Conservation (phyloP, 1,140 invertebrate species). For the Heterodera schachtii region DNA sequence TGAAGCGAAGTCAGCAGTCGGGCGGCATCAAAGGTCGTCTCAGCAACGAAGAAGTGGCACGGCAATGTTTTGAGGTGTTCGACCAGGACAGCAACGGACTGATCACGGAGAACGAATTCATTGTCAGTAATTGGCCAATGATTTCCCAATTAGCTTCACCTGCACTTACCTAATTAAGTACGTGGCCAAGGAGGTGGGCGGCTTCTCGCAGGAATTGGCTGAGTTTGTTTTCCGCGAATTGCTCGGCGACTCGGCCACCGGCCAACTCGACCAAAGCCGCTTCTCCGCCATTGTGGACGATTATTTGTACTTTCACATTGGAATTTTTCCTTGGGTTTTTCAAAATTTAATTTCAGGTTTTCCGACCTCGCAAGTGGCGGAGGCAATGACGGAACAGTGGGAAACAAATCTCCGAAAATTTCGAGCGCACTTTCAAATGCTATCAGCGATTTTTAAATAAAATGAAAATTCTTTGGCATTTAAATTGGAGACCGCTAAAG, state of each 20-base stretch:
- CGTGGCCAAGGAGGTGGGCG: constrained; percentile 63
- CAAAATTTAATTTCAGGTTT: constrained; percentile 26
- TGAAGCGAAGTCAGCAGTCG: constrained; percentile 61
- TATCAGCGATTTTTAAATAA: neutral
- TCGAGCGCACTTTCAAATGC: neutral
- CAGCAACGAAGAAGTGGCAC: constrained; percentile 62
- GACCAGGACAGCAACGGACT: constrained; percentile 64
- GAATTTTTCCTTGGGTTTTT: neutral
- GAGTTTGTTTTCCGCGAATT: constrained; percentile 63
- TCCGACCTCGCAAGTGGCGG: constrained; percentile 30
- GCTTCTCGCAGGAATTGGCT: constrained; percentile 60
- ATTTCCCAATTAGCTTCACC: too few species aligned
- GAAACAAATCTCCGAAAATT: neutral
- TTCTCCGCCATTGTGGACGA: constrained; percentile 65
- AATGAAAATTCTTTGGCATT: neutral
- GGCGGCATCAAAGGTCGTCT: constrained; percentile 33
- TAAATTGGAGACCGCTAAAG: too few species aligned
- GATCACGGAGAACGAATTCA: constrained; percentile 64
- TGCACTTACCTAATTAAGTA: constrained; percentile 49
- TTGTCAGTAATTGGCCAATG: constrained; percentile 35
- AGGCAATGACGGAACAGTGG: neutral
- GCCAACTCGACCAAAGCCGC: constrained; percentile 57
- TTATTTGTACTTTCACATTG: constrained; percentile 33
- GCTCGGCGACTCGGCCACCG: constrained; percentile 58
- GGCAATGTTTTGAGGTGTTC: constrained; percentile 64